Conservation (phyloP, 2,797 vertebrate genomes). For the Potorous gilbertii region DNA sequence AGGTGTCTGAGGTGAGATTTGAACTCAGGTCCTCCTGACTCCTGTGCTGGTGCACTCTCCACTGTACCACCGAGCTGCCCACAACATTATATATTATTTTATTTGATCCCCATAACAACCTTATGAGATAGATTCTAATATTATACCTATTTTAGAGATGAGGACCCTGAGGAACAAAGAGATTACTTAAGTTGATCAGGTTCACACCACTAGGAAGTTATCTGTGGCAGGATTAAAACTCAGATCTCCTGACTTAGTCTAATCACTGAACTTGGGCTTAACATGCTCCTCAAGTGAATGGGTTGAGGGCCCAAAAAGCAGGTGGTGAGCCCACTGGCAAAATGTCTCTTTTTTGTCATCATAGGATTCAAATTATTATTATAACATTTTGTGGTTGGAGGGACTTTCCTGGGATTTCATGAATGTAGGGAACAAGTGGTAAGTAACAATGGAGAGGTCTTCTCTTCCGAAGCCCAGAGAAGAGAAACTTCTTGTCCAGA, state of each 20-base stretch:
- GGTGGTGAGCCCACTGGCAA: background rate
- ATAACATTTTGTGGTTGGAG: background rate
- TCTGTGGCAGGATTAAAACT: background rate
- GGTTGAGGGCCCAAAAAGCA: background rate
- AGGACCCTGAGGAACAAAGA: background rate
- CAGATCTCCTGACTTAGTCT: background rate
- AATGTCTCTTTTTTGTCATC: background rate
- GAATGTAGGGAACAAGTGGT: background rate
- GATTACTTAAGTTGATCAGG: background rate
- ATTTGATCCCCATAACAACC: background rate
- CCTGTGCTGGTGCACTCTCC: too few relatives aligned
- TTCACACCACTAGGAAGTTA: background rate
- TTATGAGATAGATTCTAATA: background rate
- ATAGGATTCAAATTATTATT: background rate
- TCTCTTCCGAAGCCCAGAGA: background rate
- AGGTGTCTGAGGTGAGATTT: too few relatives aligned
- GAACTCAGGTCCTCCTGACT: too few relatives aligned
- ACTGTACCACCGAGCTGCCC: too few relatives aligned
- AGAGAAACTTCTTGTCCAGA: background rate
- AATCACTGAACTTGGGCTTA: background rate
- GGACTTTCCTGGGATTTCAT: background rate
- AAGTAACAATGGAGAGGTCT: background rate
- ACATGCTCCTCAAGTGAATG: background rate
- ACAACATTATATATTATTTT: background rate
- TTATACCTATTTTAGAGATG: background rate